Conservation (phyloP, 1,140 invertebrate species). For the Galleria mellonella region DNA sequence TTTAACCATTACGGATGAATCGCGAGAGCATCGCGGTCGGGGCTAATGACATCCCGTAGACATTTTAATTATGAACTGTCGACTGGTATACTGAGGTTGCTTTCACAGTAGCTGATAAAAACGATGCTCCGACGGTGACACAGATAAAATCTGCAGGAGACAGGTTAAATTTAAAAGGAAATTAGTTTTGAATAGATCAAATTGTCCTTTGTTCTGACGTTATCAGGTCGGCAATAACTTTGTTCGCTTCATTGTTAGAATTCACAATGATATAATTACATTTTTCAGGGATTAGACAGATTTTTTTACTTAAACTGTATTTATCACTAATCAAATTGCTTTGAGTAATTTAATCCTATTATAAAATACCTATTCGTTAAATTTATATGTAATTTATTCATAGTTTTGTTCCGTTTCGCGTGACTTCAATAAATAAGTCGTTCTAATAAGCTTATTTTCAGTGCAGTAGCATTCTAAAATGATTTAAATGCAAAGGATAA, state of each 20-base stretch:
- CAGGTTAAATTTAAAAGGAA: conserved; percentile 56
- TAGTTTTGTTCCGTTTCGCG: conserved; percentile 3
- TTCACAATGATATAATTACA: not conserved
- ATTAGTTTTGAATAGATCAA: conserved; percentile 48
- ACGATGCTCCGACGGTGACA: conserved; percentile 37
- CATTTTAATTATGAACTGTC: conserved; percentile 70
- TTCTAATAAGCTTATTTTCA: not conserved
- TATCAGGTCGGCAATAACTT: conserved; percentile 21
- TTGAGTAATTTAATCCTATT: not conserved
- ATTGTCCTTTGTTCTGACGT: conserved; percentile 17
- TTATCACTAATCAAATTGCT: conserved; percentile 1
- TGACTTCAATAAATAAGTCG: conserved; percentile 1
- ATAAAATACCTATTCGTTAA: too few species aligned
- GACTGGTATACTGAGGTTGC: conserved; percentile 25
- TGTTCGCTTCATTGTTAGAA: conserved; percentile 10
- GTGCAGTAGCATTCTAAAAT: not conserved
- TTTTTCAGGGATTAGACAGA: too few species aligned
- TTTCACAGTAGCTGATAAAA: conserved; percentile 44
- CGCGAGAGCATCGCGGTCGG: conserved; percentile 23
- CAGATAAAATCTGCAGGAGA: conserved; percentile 52
- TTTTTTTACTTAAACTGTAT: not conserved
- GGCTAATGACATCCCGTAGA: conserved; percentile 48
- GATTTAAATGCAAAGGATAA: conserved; percentile 17
- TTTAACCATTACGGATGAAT: conserved; percentile 55
- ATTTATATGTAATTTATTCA: conserved; percentile 1